phyloP scores from a whole-genome alignment of 2,797 vertebrate genomes.

The Acanthopagrus latus region DNA sequence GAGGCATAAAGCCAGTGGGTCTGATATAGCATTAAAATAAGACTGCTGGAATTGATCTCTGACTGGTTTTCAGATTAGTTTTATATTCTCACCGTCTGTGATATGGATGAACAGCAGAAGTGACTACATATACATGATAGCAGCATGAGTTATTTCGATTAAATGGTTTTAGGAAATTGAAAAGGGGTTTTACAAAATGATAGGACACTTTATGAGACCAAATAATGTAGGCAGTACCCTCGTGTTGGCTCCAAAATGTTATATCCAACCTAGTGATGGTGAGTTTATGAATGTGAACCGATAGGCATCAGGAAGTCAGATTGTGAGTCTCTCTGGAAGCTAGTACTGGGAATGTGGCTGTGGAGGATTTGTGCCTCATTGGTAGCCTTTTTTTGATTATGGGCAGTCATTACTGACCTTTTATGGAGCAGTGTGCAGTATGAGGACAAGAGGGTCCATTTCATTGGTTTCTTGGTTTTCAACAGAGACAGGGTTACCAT shows the following conservation, averaged over 20 bases:
- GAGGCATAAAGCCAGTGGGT: background rate
- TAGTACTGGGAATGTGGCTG: too few species aligned
- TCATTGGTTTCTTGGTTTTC: too few species aligned
- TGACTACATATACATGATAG: conserved; percentile 11
- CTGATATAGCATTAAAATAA: conserved; percentile 20
- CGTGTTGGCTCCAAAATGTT: background rate
- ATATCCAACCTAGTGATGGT: conserved; percentile 11
- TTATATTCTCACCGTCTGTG: conserved; percentile 18
- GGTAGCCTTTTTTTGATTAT: background rate
- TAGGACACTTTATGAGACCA: background rate
- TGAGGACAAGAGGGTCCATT: background rate
- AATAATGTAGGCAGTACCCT: background rate
- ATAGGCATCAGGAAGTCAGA: background rate
- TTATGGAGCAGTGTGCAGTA: background rate
- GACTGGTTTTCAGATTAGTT: conserved; percentile 7
- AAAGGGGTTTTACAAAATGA: conserved; percentile 5
- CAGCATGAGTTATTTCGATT: background rate
- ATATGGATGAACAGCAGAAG: conserved; percentile 8
- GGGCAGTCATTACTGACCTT: background rate
- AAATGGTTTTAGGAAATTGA: conserved; percentile 14
- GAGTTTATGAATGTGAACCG: conserved; percentile 14
- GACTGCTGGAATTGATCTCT: conserved; percentile 9
- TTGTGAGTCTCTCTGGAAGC: background rate
- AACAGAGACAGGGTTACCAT: too few species aligned
- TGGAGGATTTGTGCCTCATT: background rate